Conservation (phyloP, 2,113 vertebrate species). For the Ia io region DNA sequence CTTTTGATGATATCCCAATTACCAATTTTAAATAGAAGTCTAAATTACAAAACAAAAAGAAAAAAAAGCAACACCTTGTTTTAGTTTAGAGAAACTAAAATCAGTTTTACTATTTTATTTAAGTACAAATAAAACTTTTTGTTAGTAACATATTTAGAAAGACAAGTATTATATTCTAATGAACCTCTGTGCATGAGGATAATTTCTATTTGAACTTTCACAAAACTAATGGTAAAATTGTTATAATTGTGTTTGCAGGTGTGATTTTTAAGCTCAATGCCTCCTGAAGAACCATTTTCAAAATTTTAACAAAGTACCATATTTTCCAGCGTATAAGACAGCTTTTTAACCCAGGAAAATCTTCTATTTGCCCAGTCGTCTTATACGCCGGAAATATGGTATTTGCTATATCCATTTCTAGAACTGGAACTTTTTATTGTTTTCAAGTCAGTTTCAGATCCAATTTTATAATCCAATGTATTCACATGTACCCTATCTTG, state of each 20-base stretch:
- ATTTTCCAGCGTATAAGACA: no score
- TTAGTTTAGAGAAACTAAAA: background rate
- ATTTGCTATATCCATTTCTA: background rate
- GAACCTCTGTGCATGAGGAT: background rate
- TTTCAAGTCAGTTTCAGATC: background rate
- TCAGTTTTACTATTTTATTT: background rate
- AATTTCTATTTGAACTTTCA: background rate
- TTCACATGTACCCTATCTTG: background rate
- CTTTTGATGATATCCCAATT: background rate
- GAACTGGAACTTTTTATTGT: background rate
- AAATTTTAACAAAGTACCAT: background rate
- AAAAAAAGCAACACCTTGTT: background rate
- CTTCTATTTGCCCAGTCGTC: no score
- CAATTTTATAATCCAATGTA: background rate
- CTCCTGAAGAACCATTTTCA: background rate
- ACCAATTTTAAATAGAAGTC: background rate
- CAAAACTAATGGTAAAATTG: background rate
- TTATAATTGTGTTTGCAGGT: background rate
- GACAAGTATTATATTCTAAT: background rate
- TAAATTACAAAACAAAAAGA: background rate
- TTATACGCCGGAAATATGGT: background rate
- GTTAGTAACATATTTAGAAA: background rate
- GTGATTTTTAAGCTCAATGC: background rate
- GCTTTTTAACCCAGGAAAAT: no score
- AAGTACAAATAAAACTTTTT: conserved; percentile 6